phyloP scores from a whole-genome alignment of 2,113 vertebrate species.

The Melanerpes aurifrons region DNA sequence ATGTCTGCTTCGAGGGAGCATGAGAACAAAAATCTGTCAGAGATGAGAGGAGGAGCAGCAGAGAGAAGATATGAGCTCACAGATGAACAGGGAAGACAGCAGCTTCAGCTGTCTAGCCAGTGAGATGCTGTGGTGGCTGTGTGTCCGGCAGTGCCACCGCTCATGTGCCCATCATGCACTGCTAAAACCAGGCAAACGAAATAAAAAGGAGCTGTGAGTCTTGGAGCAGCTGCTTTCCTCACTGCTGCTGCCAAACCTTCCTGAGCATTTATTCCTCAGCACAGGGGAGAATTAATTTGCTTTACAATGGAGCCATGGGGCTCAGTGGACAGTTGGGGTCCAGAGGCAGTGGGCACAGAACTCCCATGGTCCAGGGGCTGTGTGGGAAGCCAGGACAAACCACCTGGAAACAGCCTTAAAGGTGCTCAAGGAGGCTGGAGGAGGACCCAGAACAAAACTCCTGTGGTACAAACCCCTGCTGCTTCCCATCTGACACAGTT shows the following conservation, averaged over 20 bases:
- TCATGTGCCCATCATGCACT: not conserved
- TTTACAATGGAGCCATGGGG: not conserved
- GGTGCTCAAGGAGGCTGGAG: not conserved
- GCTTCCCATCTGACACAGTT: rapidly evolving
- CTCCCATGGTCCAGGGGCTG: not conserved
- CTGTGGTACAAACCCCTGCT: not conserved
- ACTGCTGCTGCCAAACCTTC: not conserved
- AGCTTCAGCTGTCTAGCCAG: rapidly evolving
- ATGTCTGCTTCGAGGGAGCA: not conserved
- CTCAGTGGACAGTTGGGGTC: not conserved
- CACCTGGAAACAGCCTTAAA: not conserved
- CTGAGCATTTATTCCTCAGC: not conserved
- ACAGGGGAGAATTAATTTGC: slow-evolving; percentile 2
- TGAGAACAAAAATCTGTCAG: not conserved
- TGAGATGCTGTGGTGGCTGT: rapidly evolving
- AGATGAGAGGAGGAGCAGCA: not conserved
- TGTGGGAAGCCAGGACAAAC: rapidly evolving
- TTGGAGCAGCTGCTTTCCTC: slow-evolving; percentile 49
- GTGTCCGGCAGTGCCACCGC: rapidly evolving
- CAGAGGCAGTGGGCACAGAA: rapidly evolving
- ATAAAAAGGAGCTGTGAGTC: not conserved
- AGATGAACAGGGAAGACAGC: rapidly evolving
- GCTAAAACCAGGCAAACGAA: not conserved
- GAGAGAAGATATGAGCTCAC: not conserved
- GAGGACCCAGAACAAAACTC: not conserved